Evolutionary conservation across 1,140 invertebrate species (phyloP), one percentile per base, ranked within the genome.

Genomic region (Euwallacea fornicatus): DNA sequence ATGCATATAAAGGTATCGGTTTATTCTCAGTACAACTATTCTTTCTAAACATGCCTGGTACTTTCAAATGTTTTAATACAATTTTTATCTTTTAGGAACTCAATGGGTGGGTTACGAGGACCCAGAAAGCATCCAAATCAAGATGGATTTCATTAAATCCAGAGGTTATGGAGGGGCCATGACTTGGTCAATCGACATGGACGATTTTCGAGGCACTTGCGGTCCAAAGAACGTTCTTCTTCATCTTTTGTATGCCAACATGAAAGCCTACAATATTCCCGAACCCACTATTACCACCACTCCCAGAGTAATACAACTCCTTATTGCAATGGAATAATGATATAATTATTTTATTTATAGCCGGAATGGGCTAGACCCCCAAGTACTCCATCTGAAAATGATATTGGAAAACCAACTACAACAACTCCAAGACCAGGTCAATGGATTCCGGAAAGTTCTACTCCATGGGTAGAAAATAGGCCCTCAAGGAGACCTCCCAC

Each of bases 51-150:
- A 33, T 33, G n/a, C 11, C 42, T 42, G 42, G 42, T 41, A 4
- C 59, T 16, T 11, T 42, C 42, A 41, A 43, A 41, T 7, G 8
- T 47, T 64, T 55, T 64, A 59, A 72, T 9, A 59, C 16, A 21
- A 33, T 33, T 33, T 33, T 33, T 33, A 4, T 33, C 21, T 70
- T 43, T 10, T 58, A 87, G 87, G 84, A 53, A 93, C 89, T 0
- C 93, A 96, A 78, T 97, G 95, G 95, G 91, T 97, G 21, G 94
- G 95, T 10, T 97, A 95, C 78, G 96, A 98, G 80, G 89, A 96
- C 78, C 82, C 84, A 4, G 84, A 86, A 74, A 93, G 91, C 77
- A 82, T 96, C 0, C 88, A 92, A 75, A 91, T 93, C 60, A 96
- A 96, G 83, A 93, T 95, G 89, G 89, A 94, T 74, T 94, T 86